Evolutionary conservation across 2,797 vertebrate species (phyloP), one percentile per base, ranked within the genome.

Genomic region (Alauda arvensis): DNA sequence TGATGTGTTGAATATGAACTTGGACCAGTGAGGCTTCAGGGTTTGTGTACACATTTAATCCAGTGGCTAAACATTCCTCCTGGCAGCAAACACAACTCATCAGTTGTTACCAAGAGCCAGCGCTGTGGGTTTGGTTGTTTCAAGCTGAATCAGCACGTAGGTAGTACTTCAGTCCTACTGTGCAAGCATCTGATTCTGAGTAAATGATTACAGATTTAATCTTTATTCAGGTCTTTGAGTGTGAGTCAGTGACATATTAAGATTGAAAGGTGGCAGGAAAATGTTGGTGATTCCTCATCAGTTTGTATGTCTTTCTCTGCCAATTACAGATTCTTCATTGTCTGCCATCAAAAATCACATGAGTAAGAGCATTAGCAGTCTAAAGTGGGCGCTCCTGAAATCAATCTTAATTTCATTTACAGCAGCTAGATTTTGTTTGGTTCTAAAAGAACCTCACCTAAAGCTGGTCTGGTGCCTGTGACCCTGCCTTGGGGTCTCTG

Each of bases 341-440:
- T 85, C 77, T 83, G 46, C 55, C 18, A 49, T 94, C 94, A 94
- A 89, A 94, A 85, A 45, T 88, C 83, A 24, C 18, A 45, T 57
- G 86, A 68, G 21, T 66, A 79, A 83, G 77, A 65, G 43, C 71
- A 46, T 23, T 77, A 66, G 82, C 67, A 67, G 83, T 91, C 83
- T 86, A 71, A 55, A 55, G 31, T 4, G 59, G n/a, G 43, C 70
- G 39, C 67, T 76, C 81, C 59, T 57, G 37, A 85, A 85, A 83
- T 90, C 85, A 78, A 82, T 70, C 78, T 88, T 86, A 59, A 53
- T 95, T 95, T 91, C 85, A 70, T 90, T 95, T 59, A 87, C 63
- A 93, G 17, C 60, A 68, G 49, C 17, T 85, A 63, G 60, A 77
- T 82, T 92, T 86, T 65, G 40, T 87, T 91, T 94, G 82, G 85